Conservation (phyloP, 2,797 vertebrate species). For the Anguilla obscura region DNA sequence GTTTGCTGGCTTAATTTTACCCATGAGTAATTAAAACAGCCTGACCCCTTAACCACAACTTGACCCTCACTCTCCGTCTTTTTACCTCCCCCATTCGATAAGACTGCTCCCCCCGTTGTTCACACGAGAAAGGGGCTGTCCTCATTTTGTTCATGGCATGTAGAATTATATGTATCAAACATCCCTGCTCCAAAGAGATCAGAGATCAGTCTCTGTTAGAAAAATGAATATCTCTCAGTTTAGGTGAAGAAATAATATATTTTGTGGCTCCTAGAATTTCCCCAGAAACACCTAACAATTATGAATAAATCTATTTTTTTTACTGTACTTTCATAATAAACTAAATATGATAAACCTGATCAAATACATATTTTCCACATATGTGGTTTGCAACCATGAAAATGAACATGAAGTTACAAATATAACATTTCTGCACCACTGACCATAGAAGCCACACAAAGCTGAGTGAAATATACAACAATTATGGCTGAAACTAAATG, state of each 20-base stretch:
- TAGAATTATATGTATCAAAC: not conserved
- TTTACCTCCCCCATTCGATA: not conserved
- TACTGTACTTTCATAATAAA: not conserved
- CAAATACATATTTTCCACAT: not conserved
- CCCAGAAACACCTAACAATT: not conserved
- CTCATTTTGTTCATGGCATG: not conserved
- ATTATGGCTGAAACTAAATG: not conserved
- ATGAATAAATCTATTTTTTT: not conserved
- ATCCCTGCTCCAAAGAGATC: not conserved
- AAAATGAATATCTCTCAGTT: not conserved
- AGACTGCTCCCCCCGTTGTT: not conserved
- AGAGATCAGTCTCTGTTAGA: not conserved
- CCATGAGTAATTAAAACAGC: constrained; percentile 16
- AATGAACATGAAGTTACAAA: not conserved
- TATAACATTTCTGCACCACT: not conserved
- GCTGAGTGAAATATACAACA: not conserved
- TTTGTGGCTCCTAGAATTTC: not conserved
- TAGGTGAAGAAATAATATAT: not conserved
- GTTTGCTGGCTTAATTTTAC: constrained; percentile 7
- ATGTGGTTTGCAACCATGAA: not conserved
- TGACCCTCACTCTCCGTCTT: constrained; percentile 7
- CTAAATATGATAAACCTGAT: not conserved
- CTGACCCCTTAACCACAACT: not conserved
- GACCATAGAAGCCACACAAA: not conserved
- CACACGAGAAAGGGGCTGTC: not conserved